phyloP scores from a whole-genome alignment of 2,113 vertebrate species.

The Podarcis raffonei region DNA sequence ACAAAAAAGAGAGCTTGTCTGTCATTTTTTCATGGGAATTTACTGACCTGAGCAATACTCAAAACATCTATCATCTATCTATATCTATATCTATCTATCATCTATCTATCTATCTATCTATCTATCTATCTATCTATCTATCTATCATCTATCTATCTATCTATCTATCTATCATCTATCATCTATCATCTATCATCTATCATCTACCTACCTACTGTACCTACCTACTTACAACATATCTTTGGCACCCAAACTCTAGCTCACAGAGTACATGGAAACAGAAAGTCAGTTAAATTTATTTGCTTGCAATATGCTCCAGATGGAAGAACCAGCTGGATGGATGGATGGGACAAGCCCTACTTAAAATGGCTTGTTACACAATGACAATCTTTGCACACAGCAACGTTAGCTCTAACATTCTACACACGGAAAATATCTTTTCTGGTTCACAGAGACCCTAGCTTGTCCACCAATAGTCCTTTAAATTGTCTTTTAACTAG shows the following conservation, averaged over 20 bases:
- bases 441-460: conserved; percentile 2
- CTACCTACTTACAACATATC: too few relatives aligned
- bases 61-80: not conserved
- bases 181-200: too few relatives aligned
- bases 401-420: not conserved
- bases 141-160: too few relatives aligned
- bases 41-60: not conserved
- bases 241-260: not conserved
- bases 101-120: too few relatives aligned
- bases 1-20: not conserved
- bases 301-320: not conserved
- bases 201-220: too few relatives aligned
- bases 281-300: not conserved
- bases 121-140: too few relatives aligned
- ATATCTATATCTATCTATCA: too few relatives aligned
- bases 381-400: rapidly evolving
- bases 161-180: too few relatives aligned
- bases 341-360: not conserved
- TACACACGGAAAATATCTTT: not conserved
- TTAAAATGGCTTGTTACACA: conserved; percentile 2
- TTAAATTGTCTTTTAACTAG: conserved; percentile 8
- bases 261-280: not conserved
- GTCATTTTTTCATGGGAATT: not conserved
- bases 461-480: not conserved
- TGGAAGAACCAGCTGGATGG: not conserved